phyloP scores from a whole-genome alignment of 2,113 vertebrate species.

The Pithys albifrons region DNA sequence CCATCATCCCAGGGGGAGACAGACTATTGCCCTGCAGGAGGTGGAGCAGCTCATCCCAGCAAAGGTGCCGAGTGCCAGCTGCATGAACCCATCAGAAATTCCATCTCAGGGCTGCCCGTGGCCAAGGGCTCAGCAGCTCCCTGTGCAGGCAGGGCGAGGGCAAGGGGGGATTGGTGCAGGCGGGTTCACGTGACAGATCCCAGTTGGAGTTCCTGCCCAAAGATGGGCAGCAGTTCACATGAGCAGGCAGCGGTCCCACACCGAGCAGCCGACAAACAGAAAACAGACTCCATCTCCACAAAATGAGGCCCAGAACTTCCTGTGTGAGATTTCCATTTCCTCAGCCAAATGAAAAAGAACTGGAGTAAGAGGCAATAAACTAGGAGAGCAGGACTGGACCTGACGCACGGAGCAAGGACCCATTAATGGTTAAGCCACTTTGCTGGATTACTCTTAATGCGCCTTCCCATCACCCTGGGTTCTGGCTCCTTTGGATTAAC shows the following conservation, averaged over 20 bases:
- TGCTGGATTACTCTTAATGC: slow-evolving; percentile 67
- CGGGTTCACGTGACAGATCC: slow-evolving; percentile 52
- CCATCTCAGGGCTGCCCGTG: slow-evolving; percentile 52
- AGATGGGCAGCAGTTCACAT: slow-evolving; percentile 75
- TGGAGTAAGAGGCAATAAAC: slow-evolving; percentile 59
- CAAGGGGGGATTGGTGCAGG: slow-evolving; percentile 42
- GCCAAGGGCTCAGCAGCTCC: slow-evolving; percentile 42
- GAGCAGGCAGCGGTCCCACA: slow-evolving; percentile 71
- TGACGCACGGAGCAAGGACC: slow-evolving; percentile 61
- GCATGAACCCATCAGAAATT: slow-evolving; percentile 52
- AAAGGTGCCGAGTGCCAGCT: slow-evolving; percentile 20
- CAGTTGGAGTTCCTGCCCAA: slow-evolving; percentile 75
- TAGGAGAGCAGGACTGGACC: slow-evolving; percentile 55
- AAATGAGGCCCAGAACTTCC: slow-evolving; percentile 80
- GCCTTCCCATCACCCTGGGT: slow-evolving; percentile 63
- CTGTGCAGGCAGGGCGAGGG: slow-evolving; percentile 32
- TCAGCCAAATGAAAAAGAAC: slow-evolving; percentile 77
- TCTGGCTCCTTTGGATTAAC: slow-evolving; percentile 68
- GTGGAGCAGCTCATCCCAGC: neutral
- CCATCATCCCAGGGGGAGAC: fast-evolving
- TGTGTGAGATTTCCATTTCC: slow-evolving; percentile 81
- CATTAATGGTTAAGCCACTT: slow-evolving; percentile 71
- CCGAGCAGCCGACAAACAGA: slow-evolving; percentile 75
- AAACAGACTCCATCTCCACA: slow-evolving; percentile 79
- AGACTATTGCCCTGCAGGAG: fast-evolving